Conservation (phyloP, 2,888 invertebrate genomes). For the Melieria omissa region DNA sequence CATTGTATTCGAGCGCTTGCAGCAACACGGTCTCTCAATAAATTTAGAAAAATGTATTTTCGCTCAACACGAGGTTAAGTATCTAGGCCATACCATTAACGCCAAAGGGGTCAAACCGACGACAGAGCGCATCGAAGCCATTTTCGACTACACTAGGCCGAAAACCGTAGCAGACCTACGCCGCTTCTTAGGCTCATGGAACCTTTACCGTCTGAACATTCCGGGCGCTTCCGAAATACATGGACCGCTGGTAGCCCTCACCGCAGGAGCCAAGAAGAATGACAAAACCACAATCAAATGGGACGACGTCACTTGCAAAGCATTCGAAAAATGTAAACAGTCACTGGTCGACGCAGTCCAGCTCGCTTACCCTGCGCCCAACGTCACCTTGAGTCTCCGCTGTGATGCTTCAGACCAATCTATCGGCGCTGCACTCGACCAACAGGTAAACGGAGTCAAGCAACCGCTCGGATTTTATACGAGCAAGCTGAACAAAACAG, state of each 20-base stretch:
- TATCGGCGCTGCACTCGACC: conserved; percentile 40
- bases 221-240: conserved; percentile 36
- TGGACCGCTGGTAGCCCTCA: conserved; percentile 30
- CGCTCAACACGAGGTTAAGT: conserved; percentile 21
- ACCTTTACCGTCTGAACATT: conserved; percentile 44
- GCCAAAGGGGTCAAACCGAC: conserved; percentile 37
- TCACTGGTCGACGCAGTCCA: conserved; percentile 32
- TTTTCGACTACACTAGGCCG: conserved; percentile 30
- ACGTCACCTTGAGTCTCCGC: conserved; percentile 24
- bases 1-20: conserved; percentile 42
- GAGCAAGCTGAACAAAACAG: conserved; percentile 52
- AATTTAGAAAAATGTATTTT: conserved; percentile 38
- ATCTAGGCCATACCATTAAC: conserved; percentile 35
- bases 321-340: conserved; percentile 41
- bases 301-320: background rate
- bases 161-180: conserved; percentile 36
- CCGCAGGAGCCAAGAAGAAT: conserved; percentile 39
- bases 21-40: conserved; percentile 21
- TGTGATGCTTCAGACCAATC: conserved; percentile 37
- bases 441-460: conserved; percentile 33
- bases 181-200: conserved; percentile 45
- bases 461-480: conserved; percentile 62
- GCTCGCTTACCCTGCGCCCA: conserved; percentile 26
- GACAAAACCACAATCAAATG: conserved; percentile 12
- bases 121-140: conserved; percentile 26